Conservation (phyloP, 2,797 vertebrate species). For the Acridotheres tristis region DNA sequence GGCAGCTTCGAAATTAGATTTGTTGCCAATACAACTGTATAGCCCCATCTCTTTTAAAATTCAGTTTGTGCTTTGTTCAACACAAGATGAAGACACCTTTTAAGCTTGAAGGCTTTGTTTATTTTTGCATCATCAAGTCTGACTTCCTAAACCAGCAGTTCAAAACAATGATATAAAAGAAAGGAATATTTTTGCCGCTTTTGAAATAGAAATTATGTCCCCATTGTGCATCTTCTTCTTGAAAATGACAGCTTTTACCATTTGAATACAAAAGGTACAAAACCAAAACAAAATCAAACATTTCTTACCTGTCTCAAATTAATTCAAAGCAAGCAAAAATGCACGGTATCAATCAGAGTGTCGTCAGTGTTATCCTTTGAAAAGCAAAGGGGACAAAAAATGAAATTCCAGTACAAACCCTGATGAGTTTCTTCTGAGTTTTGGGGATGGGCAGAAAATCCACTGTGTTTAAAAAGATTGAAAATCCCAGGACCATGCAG, state of each 20-base stretch:
- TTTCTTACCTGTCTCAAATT: neutral
- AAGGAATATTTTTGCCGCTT: neutral
- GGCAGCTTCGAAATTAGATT: slow-evolving; percentile 18
- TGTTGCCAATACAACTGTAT: neutral
- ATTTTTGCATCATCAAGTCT: neutral
- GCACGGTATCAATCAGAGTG: rapidly evolving
- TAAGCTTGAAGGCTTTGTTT: slow-evolving; percentile 1
- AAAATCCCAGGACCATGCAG: neutral
- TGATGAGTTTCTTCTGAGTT: neutral
- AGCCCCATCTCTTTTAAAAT: slow-evolving; percentile 2
- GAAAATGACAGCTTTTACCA: neutral
- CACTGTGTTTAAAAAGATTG: neutral
- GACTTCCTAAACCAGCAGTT: slow-evolving; percentile 13
- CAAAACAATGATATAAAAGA: neutral
- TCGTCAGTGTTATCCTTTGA: neutral
- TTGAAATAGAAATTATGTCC: neutral
- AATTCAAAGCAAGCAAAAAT: neutral
- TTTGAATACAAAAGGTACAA: neutral
- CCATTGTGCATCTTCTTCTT: neutral
- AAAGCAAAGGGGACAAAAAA: neutral
- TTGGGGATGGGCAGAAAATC: neutral
- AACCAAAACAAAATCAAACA: neutral
- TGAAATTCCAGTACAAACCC: neutral
- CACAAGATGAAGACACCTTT: neutral
- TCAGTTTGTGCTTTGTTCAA: neutral